Evolutionary conservation across 2,888 invertebrate genomes (phyloP).

Genomic region (Bedellia somnulentella): DNA sequence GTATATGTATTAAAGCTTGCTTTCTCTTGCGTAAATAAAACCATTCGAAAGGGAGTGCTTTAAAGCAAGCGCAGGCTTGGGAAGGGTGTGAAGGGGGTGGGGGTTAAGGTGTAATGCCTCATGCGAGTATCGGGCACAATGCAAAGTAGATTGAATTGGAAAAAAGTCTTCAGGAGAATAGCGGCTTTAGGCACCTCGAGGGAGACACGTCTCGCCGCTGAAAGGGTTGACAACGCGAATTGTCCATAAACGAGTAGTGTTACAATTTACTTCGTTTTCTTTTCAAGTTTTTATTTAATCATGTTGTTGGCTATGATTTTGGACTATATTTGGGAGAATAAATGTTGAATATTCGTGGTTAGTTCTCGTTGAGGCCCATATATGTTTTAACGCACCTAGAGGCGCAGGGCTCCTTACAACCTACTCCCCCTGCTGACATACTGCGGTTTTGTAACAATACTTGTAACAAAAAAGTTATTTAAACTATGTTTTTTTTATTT

Average conservation of each 20-base stretch:
- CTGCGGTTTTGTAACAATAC: not conserved
- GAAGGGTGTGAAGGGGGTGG: constrained; percentile 14
- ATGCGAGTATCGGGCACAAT: constrained; percentile 55
- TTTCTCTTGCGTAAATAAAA: constrained; percentile 61
- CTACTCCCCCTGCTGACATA: not conserved
- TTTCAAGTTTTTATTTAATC: not conserved
- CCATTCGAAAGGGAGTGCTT: constrained; percentile 40
- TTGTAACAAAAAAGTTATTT: not conserved
- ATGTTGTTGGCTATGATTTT: not conserved
- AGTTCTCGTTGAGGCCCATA: too few species aligned
- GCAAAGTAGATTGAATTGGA: constrained; percentile 62
- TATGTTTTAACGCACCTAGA: too few species aligned
- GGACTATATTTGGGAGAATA: not conserved
- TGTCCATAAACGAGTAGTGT: constrained; percentile 24
- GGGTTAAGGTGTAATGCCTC: constrained; percentile 53
- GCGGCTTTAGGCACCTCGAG: constrained; percentile 42
- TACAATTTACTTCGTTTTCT: constrained; percentile 7
- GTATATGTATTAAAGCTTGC: constrained; percentile 58
- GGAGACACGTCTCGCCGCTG: constrained; percentile 30
- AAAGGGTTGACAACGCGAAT: constrained; percentile 45
- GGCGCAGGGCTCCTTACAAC: not conserved
- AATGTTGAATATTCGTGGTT: too few species aligned
- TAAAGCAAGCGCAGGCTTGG: constrained; percentile 36
- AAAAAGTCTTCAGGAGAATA: constrained; percentile 45
- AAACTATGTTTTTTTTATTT: not conserved